Base-by-base conservation (phyloP, 2,888 invertebrate species). In the Lampropteryx suffumata region DNA sequence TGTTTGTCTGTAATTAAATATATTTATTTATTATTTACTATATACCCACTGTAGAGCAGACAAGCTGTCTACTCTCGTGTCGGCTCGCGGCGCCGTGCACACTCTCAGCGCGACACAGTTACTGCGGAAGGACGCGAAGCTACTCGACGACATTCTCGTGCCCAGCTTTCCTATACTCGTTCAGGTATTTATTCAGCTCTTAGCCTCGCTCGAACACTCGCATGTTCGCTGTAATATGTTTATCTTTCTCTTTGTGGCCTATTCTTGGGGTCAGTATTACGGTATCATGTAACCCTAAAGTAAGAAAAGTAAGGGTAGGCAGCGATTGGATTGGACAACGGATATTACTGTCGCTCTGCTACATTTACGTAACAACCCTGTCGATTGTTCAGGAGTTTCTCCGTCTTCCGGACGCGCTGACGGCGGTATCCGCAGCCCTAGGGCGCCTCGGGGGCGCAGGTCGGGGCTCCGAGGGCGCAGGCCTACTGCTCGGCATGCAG, bases 121-220 rank as follows among this genome's bases (percentile, higher is more conserved):
- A 2, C 77, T 97, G 8, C 90, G 92, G 46, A 96, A 95, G 74
- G 97, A 97, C 71, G 81, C 94, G 40, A 97, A 97, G 87, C 69
- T 94, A 0, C 73, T 94, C 0, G 90, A 89, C 2, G 88, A 91
- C 26, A 74, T 91, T 0, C 68, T 86, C 13, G 80, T 90, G 8
- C 91, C 86, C 0, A 89, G 91, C 67, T 76, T 95, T 10, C 94
- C 95, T 0, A 90, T 94, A 70, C 76, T 94, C 1, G 92, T 94
- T 2, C 84, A 92, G 90, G 94, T 94, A 17, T 17, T 4, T 17
- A 17, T 2, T 17, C 4, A 17, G 17, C 17, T 2, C 17, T 17
- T 3, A 4, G 4, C 17, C 17, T 17, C 2, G 2, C 3, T 17
- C 17, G 17, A 17, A 3, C 17, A 17, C n/a, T n/a, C n/a, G n/a